Conservation (phyloP, 1,140 invertebrate species). For the Camponotus pennsylvanicus region DNA sequence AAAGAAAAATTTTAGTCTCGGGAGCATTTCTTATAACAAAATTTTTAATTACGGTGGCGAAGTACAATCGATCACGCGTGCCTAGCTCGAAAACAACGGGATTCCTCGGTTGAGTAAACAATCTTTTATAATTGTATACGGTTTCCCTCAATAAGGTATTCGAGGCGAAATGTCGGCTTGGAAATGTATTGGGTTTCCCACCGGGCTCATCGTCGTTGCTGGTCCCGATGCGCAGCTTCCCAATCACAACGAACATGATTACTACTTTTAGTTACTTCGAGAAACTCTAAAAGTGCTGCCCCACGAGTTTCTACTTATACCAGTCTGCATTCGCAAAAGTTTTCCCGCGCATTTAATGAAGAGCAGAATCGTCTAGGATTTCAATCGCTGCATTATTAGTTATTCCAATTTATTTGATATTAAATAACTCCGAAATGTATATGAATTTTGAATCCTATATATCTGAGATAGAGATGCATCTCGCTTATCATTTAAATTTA, state of each 20-base stretch:
- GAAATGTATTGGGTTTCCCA: constrained; percentile 68
- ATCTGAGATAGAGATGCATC: neutral
- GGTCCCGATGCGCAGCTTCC: constrained; percentile 7
- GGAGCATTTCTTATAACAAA: constrained; percentile 39
- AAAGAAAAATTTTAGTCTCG: constrained; percentile 44
- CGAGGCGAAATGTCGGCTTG: constrained; percentile 33
- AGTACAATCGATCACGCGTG: constrained; percentile 52
- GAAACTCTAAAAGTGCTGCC: constrained; percentile 74
- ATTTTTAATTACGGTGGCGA: constrained; percentile 65
- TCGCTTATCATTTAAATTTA: neutral
- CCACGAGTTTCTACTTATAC: constrained; percentile 71
- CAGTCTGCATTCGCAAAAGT: constrained; percentile 56
- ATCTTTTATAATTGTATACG: constrained; percentile 68
- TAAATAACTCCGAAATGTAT: neutral
- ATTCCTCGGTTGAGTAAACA: constrained; percentile 62
- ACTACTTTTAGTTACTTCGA: constrained; percentile 73
- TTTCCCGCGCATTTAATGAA: constrained; percentile 1
- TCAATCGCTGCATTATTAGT: neutral
- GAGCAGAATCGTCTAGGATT: neutral
- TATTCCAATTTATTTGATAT: neutral
- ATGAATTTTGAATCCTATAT: neutral
- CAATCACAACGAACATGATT: constrained; percentile 65
- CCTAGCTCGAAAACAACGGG: constrained; percentile 36
- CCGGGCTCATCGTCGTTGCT: constrained; percentile 31
- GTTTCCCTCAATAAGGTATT: constrained; percentile 62